A percentile compares a stretch with the other conserved stretches of the same genome.
Evolutionary conservation across 2,888 invertebrate genomes (phyloP).

Genomic region (Hypsopygia costalis): DNA sequence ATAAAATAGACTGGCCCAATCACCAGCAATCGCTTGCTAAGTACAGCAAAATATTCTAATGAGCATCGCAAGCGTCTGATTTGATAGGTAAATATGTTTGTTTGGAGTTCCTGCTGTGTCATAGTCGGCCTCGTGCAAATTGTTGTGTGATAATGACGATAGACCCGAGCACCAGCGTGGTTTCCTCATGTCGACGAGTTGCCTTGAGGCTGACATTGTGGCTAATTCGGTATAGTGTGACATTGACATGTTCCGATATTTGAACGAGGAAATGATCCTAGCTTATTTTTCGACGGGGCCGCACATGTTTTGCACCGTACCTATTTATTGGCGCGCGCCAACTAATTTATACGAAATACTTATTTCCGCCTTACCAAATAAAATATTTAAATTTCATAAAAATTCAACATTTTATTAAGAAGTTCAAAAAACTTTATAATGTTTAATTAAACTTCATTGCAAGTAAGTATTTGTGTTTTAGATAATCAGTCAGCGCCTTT

Average conservation of each 20-base stretch:
- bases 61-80: no score
- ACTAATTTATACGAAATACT: conserved; percentile 12
- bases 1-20: no score
- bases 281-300: conserved; percentile 39
- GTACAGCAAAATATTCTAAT: no score
- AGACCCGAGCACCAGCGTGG: conserved; percentile 30
- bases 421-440: no score
- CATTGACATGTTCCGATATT: conserved; percentile 72
- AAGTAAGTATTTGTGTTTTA: no score
- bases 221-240: conserved; percentile 64
- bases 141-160: conserved; percentile 29
- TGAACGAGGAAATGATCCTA: conserved; percentile 63
- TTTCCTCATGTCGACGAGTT: conserved; percentile 49
- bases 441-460: no score
- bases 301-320: conserved; percentile 19
- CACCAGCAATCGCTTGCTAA: no score
- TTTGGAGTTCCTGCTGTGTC: conserved; percentile 3
- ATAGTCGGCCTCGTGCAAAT: conserved; percentile 24
- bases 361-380: conserved; percentile 1
- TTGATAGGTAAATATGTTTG: no score
- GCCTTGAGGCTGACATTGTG: conserved; percentile 69
- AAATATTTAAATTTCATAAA: no score
- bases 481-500: no score
- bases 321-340: background rate
- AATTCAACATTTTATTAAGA: no score